phyloP scores from a whole-genome alignment of 2,888 invertebrate species.

The Petrophora chlorosata region DNA sequence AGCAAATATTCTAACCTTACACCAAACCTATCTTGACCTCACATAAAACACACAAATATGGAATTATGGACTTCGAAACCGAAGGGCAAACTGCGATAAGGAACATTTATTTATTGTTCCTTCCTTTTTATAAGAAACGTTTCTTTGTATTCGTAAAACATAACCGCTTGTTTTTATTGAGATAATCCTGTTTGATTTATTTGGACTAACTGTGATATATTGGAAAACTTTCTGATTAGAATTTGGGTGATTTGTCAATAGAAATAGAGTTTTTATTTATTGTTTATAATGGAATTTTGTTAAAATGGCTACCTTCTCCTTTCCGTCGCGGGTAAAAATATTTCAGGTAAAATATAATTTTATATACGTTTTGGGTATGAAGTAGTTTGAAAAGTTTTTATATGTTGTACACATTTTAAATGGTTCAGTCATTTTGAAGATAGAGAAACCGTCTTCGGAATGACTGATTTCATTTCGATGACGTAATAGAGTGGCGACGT shows the following conservation, averaged over 20 bases:
- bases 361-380: too few relatives aligned
- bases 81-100: conserved; percentile 48
- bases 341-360: too few relatives aligned
- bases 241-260: conserved; percentile 42
- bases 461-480: too few relatives aligned
- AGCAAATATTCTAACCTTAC: too few relatives aligned
- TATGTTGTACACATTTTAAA: too few relatives aligned
- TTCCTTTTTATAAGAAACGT: conserved; percentile 20
- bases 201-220: conserved; percentile 59
- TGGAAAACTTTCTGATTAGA: conserved; percentile 52
- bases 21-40: neutral
- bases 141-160: conserved; percentile 52
- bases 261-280: conserved; percentile 8
- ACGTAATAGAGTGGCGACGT: too few relatives aligned
- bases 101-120: conserved; percentile 34
- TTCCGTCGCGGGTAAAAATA: too few relatives aligned
- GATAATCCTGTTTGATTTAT: conserved; percentile 70
- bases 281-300: neutral
- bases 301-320: too few relatives aligned
- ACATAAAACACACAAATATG: conserved; percentile 7
- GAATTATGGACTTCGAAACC: conserved; percentile 24
- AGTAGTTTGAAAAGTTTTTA: too few relatives aligned
- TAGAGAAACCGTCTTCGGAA: too few relatives aligned
- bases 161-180: conserved; percentile 59
- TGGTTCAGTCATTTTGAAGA: too few relatives aligned